A percentile compares a stretch with the other conserved stretches of the same genome.
These are phyloP conservation scores for Heliornis fulica DNA, from an alignment of 2,113 vertebrate genomes.

Conservation along the genomic window DNA sequence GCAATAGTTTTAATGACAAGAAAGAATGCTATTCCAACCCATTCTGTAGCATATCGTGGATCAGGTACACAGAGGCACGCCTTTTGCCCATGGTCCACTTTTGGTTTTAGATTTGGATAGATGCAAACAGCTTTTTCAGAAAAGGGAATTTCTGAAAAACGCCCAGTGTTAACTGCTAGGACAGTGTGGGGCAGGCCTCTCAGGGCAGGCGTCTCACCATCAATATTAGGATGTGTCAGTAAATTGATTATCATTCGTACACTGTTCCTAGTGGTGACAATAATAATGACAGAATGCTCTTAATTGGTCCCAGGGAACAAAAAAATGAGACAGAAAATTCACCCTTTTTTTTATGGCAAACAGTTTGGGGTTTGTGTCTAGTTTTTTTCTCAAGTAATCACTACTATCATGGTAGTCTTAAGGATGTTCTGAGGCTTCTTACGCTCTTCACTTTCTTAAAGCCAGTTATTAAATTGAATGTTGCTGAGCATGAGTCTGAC, in stretches of 20 bases:
- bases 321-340: neutral
- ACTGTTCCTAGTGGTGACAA: neutral
- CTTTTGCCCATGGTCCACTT: neutral
- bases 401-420: neutral
- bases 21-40: neutral
- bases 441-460: slow-evolving; percentile 1
- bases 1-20: neutral
- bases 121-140: neutral
- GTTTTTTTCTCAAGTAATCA: neutral
- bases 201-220: neutral
- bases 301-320: slow-evolving; percentile 29
- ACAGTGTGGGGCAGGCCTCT: neutral
- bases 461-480: slow-evolving; percentile 16
- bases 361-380: neutral
- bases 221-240: neutral
- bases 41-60: neutral
- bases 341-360: neutral
- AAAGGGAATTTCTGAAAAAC: neutral
- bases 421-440: slow-evolving; percentile 11
- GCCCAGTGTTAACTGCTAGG: neutral
- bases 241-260: neutral
- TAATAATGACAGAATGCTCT: neutral
- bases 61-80: neutral
- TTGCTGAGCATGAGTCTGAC: slow-evolving; percentile 16
- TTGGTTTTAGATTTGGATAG: neutral